Evolutionary conservation across 2,113 vertebrate genomes (phyloP).

Genomic region (Stomatorhinus ivindoensis): DNA sequence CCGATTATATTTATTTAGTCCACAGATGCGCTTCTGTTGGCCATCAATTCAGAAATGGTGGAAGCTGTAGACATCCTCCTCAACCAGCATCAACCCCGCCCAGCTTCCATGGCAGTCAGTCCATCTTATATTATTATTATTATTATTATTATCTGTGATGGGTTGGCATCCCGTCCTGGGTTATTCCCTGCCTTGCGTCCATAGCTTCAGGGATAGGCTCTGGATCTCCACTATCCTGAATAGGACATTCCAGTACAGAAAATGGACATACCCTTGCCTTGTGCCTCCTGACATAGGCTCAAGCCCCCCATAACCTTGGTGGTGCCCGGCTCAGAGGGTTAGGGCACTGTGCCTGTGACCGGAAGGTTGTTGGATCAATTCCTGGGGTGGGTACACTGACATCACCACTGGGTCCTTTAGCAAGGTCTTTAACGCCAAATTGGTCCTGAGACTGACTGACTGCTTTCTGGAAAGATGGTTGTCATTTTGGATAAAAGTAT

Average conservation of each 20-base stretch:
- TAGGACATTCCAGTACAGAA: background rate
- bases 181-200: background rate
- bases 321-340: background rate
- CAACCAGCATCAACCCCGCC: constrained; percentile 82
- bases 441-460: background rate
- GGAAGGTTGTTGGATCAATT: background rate
- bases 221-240: background rate
- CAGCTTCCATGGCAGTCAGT: constrained; percentile 91
- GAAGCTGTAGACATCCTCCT: constrained; percentile 95
- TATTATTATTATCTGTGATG: background rate
- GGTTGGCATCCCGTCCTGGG: background rate
- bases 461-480: background rate
- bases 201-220: background rate
- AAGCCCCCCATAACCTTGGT: background rate
- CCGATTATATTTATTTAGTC: constrained; percentile 61
- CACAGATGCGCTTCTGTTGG: constrained; percentile 90
- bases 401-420: background rate
- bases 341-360: background rate
- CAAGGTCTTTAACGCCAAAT: background rate
- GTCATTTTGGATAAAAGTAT: background rate
- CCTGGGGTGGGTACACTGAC: background rate
- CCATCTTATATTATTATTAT: background rate
- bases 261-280: background rate
- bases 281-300: background rate
- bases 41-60: constrained; percentile 93